Conservation (phyloP, 2,113 vertebrate genomes). For the Corythornis madagascariensis region DNA sequence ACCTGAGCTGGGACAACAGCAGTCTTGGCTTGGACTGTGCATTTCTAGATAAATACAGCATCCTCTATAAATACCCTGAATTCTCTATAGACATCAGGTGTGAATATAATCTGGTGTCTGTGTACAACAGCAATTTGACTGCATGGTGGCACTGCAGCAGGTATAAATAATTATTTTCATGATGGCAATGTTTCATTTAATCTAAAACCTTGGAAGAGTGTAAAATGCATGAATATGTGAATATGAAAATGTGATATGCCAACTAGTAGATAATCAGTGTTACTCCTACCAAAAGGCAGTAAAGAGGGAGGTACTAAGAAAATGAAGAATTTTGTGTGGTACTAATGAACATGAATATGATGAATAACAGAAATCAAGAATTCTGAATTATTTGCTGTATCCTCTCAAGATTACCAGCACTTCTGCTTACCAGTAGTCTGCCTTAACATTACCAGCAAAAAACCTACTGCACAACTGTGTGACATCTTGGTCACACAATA, state of each 20-base stretch:
- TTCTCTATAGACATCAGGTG: background rate
- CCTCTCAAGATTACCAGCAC: background rate
- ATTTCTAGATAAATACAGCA: background rate
- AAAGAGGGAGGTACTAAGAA: background rate
- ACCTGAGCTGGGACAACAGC: background rate
- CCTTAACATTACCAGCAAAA: background rate
- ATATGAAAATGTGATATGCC: background rate
- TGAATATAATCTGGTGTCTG: background rate
- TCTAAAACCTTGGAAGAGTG: background rate
- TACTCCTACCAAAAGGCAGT: background rate
- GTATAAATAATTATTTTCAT: background rate
- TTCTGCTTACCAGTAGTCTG: background rate
- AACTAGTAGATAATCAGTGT: background rate
- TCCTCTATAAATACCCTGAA: background rate
- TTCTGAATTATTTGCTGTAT: background rate
- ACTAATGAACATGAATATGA: background rate
- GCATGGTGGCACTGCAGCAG: background rate
- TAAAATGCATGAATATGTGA: background rate
- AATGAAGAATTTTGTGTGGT: background rate
- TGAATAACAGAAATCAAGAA: background rate
- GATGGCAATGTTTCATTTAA: background rate
- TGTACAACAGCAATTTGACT: background rate
- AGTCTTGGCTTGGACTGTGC: background rate
- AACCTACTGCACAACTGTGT: background rate
- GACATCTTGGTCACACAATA: background rate